phyloP scores from a whole-genome alignment of 2,113 vertebrate species.

The Hypomesus transpacificus region DNA sequence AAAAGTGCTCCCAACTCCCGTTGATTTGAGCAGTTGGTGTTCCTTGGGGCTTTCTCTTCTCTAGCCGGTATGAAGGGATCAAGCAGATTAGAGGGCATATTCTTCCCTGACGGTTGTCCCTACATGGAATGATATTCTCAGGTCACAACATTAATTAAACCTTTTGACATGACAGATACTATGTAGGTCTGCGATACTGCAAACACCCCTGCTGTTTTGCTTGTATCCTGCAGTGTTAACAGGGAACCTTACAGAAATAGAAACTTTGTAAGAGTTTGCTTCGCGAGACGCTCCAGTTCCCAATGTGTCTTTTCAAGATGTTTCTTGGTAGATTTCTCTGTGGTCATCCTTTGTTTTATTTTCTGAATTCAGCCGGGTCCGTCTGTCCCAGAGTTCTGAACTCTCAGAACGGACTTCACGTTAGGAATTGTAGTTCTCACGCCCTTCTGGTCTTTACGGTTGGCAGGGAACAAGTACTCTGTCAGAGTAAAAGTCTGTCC shows the following conservation, averaged over 20 bases:
- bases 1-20: neutral
- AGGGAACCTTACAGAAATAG: no score
- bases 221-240: no score
- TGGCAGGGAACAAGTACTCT: conserved; percentile 16
- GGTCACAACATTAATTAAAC: conserved; percentile 22
- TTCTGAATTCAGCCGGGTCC: no score
- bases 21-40: neutral
- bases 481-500: neutral
- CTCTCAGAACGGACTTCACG: no score
- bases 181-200: neutral
- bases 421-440: no score
- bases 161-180: conserved; percentile 3
- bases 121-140: conserved; percentile 19
- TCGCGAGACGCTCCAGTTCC: no score
- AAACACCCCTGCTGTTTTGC: neutral
- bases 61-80: conserved; percentile 3
- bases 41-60: conserved; percentile 8
- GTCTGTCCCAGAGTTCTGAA: no score
- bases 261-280: no score
- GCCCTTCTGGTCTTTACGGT: no score
- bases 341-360: no score
- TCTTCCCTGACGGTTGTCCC: conserved; percentile 18
- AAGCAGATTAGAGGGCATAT: conserved; percentile 14
- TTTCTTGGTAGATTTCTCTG: no score
- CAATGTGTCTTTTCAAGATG: no score